Evolutionary conservation across 92 coral and sea anemone genomes (phyloP), one percentile per base, ranked within the genome.

Genomic region (Desmophyllum pertusum): DNA sequence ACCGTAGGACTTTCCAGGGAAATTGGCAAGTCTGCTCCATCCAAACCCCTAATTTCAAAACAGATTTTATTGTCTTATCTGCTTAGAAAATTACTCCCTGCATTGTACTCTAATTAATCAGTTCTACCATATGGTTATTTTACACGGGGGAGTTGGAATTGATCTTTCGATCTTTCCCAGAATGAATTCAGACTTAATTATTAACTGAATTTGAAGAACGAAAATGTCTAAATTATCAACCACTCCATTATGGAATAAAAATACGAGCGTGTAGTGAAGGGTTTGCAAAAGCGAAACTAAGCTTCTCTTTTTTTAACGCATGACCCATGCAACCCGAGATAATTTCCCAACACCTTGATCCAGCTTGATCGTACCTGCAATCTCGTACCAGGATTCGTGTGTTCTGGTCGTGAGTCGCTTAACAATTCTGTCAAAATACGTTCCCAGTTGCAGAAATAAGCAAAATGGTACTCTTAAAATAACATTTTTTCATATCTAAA

Each of bases 401-500:
- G 59, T 73, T 73, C 86, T n/a, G n/a, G 43, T 33, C 71, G 14
- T n/a, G 79, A 71, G 14, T 29, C 78, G n/a, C 17, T 81, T 55
- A 21, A 59, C 79, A 73, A 41, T 41, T 61, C 57, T 73, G 79
- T 71, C 86, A 53, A 72, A 82, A 55, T 71, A 72, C 45, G 51
- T 64, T 1, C 39, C 57, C 15, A 82, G 46, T 55, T 82, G 86
- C 55, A 82, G 41, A 14, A 42, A 57, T 35, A 82, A 82, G 71
- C 79, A 71, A 38, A 82, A 82, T 72, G 86, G 86, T 15, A 82
- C 77, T 30, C 86, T 82, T 27, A 82, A 82, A 82, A 82, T 55
- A 17, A 82, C 61, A 82, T 82, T 61, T n/a, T n/a, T 57, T 71
- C 78, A 10, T 82, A 38, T 23, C 62, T 57, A 50, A 82, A 82